These are phyloP conservation scores for Neoscelio sp. DNA, from an alignment of 2,888 invertebrate genomes.

Conservation along the genomic window DNA sequence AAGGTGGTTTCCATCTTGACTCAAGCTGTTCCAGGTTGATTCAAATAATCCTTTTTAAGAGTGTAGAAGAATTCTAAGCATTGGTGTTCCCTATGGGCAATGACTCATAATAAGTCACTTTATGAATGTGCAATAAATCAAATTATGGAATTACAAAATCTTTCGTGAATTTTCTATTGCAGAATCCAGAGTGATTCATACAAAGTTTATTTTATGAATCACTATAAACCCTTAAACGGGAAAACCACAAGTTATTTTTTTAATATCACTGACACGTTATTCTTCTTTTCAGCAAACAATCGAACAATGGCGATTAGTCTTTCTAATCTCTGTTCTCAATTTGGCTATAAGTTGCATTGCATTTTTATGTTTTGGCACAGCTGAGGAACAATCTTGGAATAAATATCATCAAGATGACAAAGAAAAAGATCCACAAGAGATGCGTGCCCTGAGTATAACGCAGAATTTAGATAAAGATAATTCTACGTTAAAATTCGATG, in stretches of 20 bases:
- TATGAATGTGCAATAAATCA: no score
- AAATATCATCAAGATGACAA: conserved; percentile 53
- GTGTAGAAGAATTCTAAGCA: no score
- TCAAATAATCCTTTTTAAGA: not conserved
- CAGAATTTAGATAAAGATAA: not conserved
- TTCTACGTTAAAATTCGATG: not conserved
- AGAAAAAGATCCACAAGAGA: conserved; percentile 69
- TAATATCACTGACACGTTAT: conserved; percentile 8
- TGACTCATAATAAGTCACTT: no score
- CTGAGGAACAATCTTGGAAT: conserved; percentile 80
- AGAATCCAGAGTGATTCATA: no score
- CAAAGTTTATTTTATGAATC: no score
- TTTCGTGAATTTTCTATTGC: no score
- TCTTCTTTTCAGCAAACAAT: conserved; percentile 79
- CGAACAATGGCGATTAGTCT: conserved; percentile 79
- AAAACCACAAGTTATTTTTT: conserved; percentile 3
- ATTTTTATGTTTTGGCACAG: conserved; percentile 76
- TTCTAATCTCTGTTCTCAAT: conserved; percentile 77
- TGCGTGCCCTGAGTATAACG: conserved; percentile 61
- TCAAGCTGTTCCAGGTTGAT: no score
- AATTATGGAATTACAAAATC: no score
- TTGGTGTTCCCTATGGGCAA: no score
- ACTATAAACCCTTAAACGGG: no score
- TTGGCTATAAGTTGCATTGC: conserved; percentile 72
- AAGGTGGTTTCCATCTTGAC: no score